Conservation (phyloP, 2,797 vertebrate species). For the Hipposideros larvatus region DNA sequence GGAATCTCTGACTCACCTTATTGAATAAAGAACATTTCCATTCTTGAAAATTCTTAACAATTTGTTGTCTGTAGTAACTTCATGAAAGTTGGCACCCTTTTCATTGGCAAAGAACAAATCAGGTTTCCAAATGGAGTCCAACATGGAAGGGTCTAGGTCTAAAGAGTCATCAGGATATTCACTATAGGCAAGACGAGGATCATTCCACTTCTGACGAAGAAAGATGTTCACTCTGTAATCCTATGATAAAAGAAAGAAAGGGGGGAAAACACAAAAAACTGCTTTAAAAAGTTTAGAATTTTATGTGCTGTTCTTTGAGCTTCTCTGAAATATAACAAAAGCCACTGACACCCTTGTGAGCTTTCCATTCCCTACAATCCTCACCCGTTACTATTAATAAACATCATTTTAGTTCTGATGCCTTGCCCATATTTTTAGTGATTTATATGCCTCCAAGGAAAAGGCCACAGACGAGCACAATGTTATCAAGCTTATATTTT, state of each 20-base stretch:
- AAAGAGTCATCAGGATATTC: slow-evolving; percentile 98
- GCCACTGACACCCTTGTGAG: neutral
- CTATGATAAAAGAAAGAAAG: slow-evolving; percentile 86
- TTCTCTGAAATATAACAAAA: neutral
- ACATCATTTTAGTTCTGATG: neutral
- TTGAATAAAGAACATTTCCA: slow-evolving; percentile 97
- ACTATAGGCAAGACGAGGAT: slow-evolving; percentile 95
- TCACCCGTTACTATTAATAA: neutral
- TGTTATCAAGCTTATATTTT: neutral
- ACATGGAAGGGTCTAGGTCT: slow-evolving; percentile 97
- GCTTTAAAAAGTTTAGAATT: slow-evolving; percentile 64
- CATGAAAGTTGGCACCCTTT: slow-evolving; percentile 98
- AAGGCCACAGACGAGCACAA: neutral
- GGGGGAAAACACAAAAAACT: neutral
- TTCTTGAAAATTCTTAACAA: slow-evolving; percentile 98
- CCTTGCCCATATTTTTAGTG: neutral
- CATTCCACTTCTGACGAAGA: slow-evolving; percentile 98
- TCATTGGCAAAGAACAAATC: slow-evolving; percentile 99
- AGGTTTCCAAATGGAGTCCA: slow-evolving; percentile 99
- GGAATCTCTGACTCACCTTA: slow-evolving; percentile 90
- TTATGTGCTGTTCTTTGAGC: neutral
- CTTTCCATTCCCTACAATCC: neutral
- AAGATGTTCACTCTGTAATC: slow-evolving; percentile 99
- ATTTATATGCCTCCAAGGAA: neutral
- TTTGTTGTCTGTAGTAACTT: slow-evolving; percentile 98